Evolutionary conservation across 2,113 vertebrate species (phyloP).

Genomic region (Panthera uncia): DNA sequence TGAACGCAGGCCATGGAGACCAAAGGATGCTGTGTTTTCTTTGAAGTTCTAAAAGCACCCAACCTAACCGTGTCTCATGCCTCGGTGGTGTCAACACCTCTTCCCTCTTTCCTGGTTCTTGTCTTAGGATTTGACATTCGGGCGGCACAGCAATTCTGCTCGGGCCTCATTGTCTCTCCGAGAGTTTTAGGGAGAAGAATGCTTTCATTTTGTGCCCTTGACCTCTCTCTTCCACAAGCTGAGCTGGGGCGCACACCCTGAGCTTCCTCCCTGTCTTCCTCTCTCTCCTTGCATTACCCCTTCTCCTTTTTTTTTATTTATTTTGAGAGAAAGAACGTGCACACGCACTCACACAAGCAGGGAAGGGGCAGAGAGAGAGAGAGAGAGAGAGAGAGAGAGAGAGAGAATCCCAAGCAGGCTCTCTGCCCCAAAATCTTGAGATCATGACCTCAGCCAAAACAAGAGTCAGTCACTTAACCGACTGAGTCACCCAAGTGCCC

Average conservation of each 20-base stretch:
- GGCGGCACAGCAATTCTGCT: background rate
- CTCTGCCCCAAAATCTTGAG: too few species aligned
- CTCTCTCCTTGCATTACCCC: background rate
- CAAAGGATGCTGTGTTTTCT: background rate
- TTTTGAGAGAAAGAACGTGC: too few species aligned
- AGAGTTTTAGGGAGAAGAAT: background rate
- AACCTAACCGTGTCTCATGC: background rate
- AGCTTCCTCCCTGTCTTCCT: background rate
- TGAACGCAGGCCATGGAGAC: background rate
- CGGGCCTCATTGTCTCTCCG: background rate
- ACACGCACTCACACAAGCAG: too few species aligned
- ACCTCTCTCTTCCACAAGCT: background rate
- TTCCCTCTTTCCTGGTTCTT: background rate
- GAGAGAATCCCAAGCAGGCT: too few species aligned
- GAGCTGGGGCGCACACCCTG: background rate
- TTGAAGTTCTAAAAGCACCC: background rate
- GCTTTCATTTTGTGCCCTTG: background rate
- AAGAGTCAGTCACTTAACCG: too few species aligned
- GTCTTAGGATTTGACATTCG: background rate
- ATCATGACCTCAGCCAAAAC: too few species aligned
- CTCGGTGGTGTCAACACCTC: fast-evolving
- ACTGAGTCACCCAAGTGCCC: too few species aligned
- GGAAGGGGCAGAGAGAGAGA: background rate
- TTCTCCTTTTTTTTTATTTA: background rate
- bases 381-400: too few species aligned